Evolutionary conservation across 2,797 vertebrate species (phyloP).

Genomic region (Hafferia zeledoni): DNA sequence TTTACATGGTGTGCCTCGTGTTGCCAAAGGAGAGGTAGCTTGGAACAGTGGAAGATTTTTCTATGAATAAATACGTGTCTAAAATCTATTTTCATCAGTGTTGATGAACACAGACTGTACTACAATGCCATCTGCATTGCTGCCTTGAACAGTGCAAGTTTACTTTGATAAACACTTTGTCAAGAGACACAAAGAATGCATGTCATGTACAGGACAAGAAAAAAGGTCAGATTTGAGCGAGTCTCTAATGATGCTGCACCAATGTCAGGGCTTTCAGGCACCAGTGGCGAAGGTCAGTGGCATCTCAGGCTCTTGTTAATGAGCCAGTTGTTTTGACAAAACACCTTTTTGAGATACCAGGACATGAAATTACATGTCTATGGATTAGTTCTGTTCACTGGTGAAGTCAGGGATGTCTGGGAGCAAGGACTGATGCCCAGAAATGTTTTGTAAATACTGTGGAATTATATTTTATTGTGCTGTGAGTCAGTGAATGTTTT

Average conservation of each 20-base stretch:
- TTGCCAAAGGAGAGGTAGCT: background rate
- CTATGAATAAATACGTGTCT: background rate
- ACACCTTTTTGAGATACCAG: background rate
- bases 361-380: background rate
- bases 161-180: background rate
- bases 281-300: background rate
- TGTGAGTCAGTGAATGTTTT: background rate
- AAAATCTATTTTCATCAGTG: background rate
- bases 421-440: background rate
- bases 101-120: background rate
- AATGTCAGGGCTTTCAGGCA: background rate
- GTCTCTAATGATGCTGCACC: background rate
- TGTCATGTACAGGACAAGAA: background rate
- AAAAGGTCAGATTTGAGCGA: background rate
- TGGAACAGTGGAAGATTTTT: background rate
- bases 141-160: background rate
- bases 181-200: rapidly evolving
- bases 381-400: background rate
- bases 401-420: background rate
- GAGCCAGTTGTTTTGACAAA: background rate
- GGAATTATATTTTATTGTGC: background rate
- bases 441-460: background rate
- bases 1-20: rapidly evolving
- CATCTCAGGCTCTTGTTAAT: background rate
- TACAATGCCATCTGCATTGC: background rate